Evolutionary conservation across 2,888 invertebrate species (phyloP).

Genomic region (Xylota segnis): DNA sequence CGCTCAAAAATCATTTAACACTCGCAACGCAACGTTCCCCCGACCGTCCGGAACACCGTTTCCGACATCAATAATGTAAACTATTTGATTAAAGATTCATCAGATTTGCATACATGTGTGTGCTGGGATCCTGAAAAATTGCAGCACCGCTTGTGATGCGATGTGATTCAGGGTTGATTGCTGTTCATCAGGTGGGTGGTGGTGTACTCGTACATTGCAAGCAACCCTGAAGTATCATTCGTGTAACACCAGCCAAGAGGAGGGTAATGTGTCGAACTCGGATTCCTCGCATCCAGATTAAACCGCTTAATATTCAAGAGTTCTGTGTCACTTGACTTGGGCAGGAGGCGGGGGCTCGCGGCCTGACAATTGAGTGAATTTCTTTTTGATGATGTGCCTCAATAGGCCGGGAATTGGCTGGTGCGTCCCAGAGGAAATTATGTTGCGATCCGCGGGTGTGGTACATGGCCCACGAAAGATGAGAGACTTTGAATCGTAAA

Average conservation of each 20-base stretch:
- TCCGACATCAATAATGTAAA: conserved; percentile 78
- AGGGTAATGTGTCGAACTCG: background rate
- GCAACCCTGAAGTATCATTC: conserved; percentile 59
- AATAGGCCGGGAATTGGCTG: conserved; percentile 61
- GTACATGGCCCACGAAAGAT: conserved; percentile 38
- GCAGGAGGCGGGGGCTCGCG: background rate
- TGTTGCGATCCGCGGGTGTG: conserved; percentile 49
- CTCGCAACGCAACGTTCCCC: conserved; percentile 34
- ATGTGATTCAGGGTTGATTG: conserved; percentile 59
- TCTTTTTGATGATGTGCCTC: conserved; percentile 71
- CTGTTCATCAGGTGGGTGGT: conserved; percentile 62
- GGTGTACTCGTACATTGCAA: background rate
- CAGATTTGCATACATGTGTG: conserved; percentile 75
- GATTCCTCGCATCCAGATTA: conserved; percentile 56
- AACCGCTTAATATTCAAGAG: conserved; percentile 56
- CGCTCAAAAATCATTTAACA: conserved; percentile 65
- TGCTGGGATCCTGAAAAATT: conserved; percentile 38
- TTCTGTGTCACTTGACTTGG: conserved; percentile 62
- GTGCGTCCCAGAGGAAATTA: conserved; percentile 75
- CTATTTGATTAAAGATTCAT: conserved; percentile 78
- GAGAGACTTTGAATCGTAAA: conserved; percentile 60
- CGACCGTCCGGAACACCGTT: conserved; percentile 36
- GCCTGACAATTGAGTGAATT: conserved; percentile 59
- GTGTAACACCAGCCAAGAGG: background rate
- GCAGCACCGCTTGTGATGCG: conserved; percentile 19